A percentile compares a stretch with the other conserved stretches of the same genome.
Evolutionary conservation across 2,113 vertebrate species (phyloP).

Genomic region (Clinocottus analis): DNA sequence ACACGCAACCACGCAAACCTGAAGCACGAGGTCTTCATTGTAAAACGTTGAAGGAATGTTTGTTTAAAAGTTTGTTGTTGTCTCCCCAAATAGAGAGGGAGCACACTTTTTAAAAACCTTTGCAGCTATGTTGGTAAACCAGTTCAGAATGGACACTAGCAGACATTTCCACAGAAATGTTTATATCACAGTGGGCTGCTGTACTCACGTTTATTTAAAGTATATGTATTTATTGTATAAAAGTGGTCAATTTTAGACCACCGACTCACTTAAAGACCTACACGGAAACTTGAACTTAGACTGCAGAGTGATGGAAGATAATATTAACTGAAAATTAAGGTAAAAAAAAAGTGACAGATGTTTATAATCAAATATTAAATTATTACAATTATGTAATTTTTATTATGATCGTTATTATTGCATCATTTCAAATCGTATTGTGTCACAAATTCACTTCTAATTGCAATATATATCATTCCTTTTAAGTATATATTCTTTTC

Average conservation of each 20-base stretch:
- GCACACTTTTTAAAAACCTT: no score
- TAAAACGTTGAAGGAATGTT: neutral
- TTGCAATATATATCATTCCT: no score
- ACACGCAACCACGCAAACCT: constrained; percentile 5
- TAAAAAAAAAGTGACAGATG: neutral
- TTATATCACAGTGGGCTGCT: neutral
- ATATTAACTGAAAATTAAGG: neutral
- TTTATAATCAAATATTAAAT: no score
- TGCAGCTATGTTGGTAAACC: constrained; percentile 3
- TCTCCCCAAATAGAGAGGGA: no score
- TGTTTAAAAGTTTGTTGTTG: no score
- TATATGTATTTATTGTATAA: no score
- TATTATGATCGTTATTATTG: neutral
- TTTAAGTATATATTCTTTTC: neutral
- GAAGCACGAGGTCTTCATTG: neutral
- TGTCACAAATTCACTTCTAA: neutral
- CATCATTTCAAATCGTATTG: neutral
- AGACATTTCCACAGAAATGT: neutral
- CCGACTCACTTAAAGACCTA: neutral
- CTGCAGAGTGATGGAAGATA: neutral
- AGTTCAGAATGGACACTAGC: neutral
- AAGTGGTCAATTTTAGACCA: neutral
- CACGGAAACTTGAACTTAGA: neutral
- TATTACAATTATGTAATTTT: no score
- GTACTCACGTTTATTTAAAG: no score